Conservation (phyloP, 2,797 vertebrate genomes). For the Darevskia nairensis region DNA sequence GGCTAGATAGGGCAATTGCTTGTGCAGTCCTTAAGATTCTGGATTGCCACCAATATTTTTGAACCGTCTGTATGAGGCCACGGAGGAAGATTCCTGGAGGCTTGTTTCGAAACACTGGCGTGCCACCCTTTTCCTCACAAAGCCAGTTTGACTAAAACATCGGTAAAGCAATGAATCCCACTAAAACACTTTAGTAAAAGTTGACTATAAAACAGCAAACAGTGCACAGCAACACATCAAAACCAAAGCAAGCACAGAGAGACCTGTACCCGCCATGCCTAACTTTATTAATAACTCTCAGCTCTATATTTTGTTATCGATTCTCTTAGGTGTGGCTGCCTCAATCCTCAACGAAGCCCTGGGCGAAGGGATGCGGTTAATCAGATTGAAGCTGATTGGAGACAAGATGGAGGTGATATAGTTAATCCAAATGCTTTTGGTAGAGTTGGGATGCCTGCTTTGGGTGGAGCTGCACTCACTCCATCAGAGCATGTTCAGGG, state of each 20-base stretch:
- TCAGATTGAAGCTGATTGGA: background rate
- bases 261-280: background rate
- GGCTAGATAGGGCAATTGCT: background rate
- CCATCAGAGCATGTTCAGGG: background rate
- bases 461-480: background rate
- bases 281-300: background rate
- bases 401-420: background rate
- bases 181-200: background rate
- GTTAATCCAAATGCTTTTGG: background rate
- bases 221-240: background rate
- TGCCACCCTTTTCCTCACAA: background rate
- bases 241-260: background rate
- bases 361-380: background rate
- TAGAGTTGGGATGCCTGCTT: background rate
- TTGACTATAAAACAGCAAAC: background rate
- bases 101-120: background rate
- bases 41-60: background rate
- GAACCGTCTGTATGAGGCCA: background rate
- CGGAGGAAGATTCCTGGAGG: background rate
- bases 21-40: background rate
- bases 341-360: background rate
- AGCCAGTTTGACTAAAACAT: background rate
- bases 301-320: background rate
- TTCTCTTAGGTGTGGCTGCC: background rate
- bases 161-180: background rate